A percentile compares a stretch with the other conserved stretches of the same genome.
phyloP scores from a whole-genome alignment of 2,888 invertebrate species.

The Priocnemis perturbator region DNA sequence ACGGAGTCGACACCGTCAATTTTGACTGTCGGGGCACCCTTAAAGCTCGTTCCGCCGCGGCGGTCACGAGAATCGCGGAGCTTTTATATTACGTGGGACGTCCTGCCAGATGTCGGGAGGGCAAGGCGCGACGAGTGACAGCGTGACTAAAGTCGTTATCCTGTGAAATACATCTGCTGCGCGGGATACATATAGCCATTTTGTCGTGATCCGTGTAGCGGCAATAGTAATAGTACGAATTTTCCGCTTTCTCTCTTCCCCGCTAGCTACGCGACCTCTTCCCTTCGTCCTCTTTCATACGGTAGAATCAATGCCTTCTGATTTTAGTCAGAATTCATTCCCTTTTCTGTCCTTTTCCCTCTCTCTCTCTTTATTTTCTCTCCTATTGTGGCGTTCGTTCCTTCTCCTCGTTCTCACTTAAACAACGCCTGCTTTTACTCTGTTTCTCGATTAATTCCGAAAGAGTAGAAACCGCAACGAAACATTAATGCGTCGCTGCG shows the following conservation, averaged over 20 bases:
- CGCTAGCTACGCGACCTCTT: background rate
- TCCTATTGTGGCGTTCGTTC: background rate
- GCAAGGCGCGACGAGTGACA: slow-evolving; percentile 52
- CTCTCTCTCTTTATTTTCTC: background rate
- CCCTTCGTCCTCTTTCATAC: background rate
- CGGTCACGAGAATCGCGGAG: slow-evolving; percentile 24
- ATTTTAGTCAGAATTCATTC: background rate
- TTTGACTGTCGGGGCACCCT: slow-evolving; percentile 32
- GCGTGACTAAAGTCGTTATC: slow-evolving; percentile 64
- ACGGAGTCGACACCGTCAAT: slow-evolving; percentile 48
- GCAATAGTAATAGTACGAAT: background rate
- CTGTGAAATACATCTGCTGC: slow-evolving; percentile 63
- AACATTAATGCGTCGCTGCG: no score
- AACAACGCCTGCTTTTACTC: background rate
- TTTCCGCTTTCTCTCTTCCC: background rate
- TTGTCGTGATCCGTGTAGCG: background rate
- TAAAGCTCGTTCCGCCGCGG: slow-evolving; percentile 28
- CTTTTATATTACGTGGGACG: slow-evolving; percentile 56
- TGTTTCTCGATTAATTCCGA: background rate
- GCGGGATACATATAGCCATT: background rate
- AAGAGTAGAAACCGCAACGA: background rate
- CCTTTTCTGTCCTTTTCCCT: background rate
- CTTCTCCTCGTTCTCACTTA: background rate
- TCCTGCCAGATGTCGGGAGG: slow-evolving; percentile 62
- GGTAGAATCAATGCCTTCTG: background rate